Percentiles rank a stretch among this genome's conserved stretches.
Conservation (phyloP, 2,888 invertebrate species). For the Acanthoscelides obtectus region DNA sequence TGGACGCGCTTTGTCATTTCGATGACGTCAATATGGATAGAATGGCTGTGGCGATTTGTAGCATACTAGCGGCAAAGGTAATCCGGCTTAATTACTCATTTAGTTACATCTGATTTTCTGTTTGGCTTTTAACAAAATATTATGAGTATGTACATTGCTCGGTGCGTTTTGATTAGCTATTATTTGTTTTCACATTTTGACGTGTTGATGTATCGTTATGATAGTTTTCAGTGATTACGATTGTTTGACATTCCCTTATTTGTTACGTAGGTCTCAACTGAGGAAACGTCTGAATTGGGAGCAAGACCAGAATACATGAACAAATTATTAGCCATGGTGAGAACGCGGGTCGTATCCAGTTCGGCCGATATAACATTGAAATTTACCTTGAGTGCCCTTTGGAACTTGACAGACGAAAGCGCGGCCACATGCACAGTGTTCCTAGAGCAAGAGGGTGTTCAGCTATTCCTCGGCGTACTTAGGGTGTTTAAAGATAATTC, state of each 20-base stretch:
- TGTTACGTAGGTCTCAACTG: slow-evolving; percentile 50
- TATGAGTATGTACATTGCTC: too few relatives aligned
- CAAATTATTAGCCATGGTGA: slow-evolving; percentile 61
- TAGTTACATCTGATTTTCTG: too few relatives aligned
- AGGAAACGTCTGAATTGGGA: slow-evolving; percentile 63
- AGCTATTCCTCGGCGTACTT: slow-evolving; percentile 62
- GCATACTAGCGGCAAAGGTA: slow-evolving; percentile 56
- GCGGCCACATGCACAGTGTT: slow-evolving; percentile 66
- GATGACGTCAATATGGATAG: slow-evolving; percentile 67
- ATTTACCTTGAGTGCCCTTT: slow-evolving; percentile 70
- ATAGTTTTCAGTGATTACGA: too few relatives aligned
- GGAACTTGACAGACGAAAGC: slow-evolving; percentile 77
- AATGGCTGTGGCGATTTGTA: slow-evolving; percentile 77
- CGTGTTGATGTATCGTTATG: too few relatives aligned
- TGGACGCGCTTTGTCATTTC: slow-evolving; percentile 66
- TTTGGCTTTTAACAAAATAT: too few relatives aligned
- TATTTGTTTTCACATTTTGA: too few relatives aligned
- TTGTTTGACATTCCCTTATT: background rate
- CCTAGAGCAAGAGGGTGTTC: slow-evolving; percentile 61
- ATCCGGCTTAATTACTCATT: background rate
- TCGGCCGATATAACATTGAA: slow-evolving; percentile 64
- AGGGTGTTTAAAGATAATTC: slow-evolving; percentile 58
- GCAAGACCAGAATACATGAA: slow-evolving; percentile 63
- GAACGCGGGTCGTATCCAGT: slow-evolving; percentile 42
- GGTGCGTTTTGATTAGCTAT: too few relatives aligned